Base-by-base conservation (phyloP, 2,888 invertebrate species). In the Lasioglossum oenotherae region DNA sequence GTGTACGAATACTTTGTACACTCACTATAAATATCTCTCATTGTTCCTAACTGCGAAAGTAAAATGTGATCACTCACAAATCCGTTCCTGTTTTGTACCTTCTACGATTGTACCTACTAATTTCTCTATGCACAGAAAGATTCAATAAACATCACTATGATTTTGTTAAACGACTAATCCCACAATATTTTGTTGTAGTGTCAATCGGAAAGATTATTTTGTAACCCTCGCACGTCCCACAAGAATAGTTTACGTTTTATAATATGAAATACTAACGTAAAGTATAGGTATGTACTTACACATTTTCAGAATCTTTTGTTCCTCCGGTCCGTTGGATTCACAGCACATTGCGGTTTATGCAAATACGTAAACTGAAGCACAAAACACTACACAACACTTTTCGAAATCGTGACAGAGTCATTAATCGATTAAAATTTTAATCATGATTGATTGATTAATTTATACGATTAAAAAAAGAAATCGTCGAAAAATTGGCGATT, bases 31-130 rank as follows among this genome's bases (percentile, higher is more conserved):
- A 71, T 71, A 78, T 67, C 27, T 84, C 69, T 82, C 57, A 67
- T 84, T 80, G 87, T 89, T 87, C 87, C 84, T 84, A 82, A 84
- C 78, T 35, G 77, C 71, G 74, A 74, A 81, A 64, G 57, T 83
- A 12, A 41, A 67, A 88, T 87, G 82, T 89, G 84, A 88, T 90
- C 73, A 67, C 16, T 76, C 76, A 76, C 67, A 64, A 80, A 35
- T 74, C 78, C 75, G 85, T 88, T 89, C 88, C 82, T 88, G 80
- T 89, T 89, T 89, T 88, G 81, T 88, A 89, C 80, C 86, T 89
- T 81, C 49, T 79, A 77, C 69, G 74, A 86, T 72, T 87, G 82
- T 86, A 87, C 78, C 78, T 86, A 83, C 71, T 75, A 83, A 87
- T 83, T 71, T 81, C 77, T 16, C 64, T 82, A 57, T 67, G 85